Evolutionary conservation across 2,888 invertebrate species (phyloP), one percentile per base, ranked within the genome.

Genomic region (Diarsia brunnea): DNA sequence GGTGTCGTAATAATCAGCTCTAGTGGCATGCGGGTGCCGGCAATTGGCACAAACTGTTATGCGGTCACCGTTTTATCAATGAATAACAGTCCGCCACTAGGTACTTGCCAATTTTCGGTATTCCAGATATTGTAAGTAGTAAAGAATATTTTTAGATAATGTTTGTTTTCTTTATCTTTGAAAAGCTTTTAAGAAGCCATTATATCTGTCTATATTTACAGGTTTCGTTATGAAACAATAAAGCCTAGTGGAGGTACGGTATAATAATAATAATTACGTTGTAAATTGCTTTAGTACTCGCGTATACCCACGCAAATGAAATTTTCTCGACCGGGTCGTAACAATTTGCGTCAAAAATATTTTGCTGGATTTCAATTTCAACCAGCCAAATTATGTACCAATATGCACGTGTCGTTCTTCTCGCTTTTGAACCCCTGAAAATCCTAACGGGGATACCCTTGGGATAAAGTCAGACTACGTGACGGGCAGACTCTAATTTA

Each of bases 31-130:
- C 84, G 88, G 79, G 85, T 87, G 80, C 78, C 72, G 83, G 86
- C 89, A 91, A 92, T 92, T 93, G 91, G 88, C 89, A 86, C 86
- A 89, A 91, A 91, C 81, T 85, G 86, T 89, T 90, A 90, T 87
- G 90, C 82, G 89, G 90, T 90, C 89, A 90, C 89, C 77, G 84
- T 91, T 91, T 90, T 90, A 92, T 91, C 89, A 90, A 90, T 90
- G 84, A 79, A 81, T 84, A 86, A 85, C 86, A 79, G 64, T 75
- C 61, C 65, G 31, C 60, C 69, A 69, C 63, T 69, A 63, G n/a
- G 38, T n/a, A 73, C 75, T 82, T 76, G 81, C 82, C 80, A 84
- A 82, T 80, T 82, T 69, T 66, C 38, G 63, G 55, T 78, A 77
- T 75, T 78, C 69, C 68, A 75, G 78, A 78, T 79, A 69, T 43